Evolutionary conservation across 1,140 invertebrate species (phyloP).

Genomic region (Mesaphorura yosii): DNA sequence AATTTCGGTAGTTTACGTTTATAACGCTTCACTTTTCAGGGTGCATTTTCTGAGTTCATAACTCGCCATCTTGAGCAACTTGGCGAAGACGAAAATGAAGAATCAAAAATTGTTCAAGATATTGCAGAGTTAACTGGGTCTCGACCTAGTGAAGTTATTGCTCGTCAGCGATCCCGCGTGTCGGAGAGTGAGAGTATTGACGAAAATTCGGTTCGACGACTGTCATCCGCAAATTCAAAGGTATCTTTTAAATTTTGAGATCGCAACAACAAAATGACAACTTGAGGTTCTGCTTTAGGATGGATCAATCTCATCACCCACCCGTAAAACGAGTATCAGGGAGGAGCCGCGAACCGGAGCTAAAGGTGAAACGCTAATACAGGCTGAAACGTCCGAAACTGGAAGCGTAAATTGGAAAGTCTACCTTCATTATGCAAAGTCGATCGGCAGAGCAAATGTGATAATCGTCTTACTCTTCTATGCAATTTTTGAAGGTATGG

Average conservation of each 20-base stretch:
- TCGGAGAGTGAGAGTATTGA: constrained; percentile 10
- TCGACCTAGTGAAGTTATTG: neutral
- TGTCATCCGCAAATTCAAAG: neutral
- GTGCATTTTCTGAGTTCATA: constrained; percentile 47
- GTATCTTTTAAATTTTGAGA: neutral
- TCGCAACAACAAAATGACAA: neutral
- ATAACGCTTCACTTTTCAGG: constrained; percentile 35
- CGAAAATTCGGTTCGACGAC: neutral
- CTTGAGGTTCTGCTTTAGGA: neutral
- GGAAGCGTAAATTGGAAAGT: constrained; percentile 25
- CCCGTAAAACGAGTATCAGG: neutral
- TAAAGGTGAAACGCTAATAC: constrained; percentile 17
- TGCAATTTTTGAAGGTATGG: constrained; percentile 21
- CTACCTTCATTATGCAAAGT: constrained; percentile 24
- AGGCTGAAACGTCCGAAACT: constrained; percentile 22
- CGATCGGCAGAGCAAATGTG: constrained; percentile 11
- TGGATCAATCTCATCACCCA: neutral
- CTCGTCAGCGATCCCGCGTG: neutral
- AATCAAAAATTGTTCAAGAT: constrained; percentile 18
- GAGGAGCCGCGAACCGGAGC: neutral
- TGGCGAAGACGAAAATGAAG: constrained; percentile 35
- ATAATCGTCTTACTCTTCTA: constrained; percentile 6
- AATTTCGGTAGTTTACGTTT: neutral
- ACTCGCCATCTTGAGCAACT: constrained; percentile 63
- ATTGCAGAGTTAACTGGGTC: constrained; percentile 17